Percentiles rank a stretch among this genome's conserved stretches.
Conservation (phyloP, 53 echinoderm and acorn worm species). For the Astropecten irregularis region DNA sequence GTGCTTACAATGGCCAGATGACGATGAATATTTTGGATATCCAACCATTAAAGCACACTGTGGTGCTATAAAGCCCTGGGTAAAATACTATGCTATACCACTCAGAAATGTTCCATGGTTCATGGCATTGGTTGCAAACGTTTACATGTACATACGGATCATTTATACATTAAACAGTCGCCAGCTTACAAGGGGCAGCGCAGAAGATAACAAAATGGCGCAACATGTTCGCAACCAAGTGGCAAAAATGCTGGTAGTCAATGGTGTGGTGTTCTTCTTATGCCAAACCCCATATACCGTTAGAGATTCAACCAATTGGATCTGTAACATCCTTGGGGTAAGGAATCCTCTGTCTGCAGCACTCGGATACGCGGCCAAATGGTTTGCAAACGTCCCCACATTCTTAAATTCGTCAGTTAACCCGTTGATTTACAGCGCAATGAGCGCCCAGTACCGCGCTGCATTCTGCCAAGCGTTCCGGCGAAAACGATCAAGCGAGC, state of each 20-base stretch:
- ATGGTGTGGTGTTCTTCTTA: conserved; percentile 18
- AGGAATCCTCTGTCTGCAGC: not conserved
- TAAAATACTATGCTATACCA: conserved; percentile 9
- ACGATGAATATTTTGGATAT: not conserved
- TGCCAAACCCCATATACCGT: conserved; percentile 16
- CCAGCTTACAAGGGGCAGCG: not conserved
- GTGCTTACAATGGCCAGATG: conserved; percentile 23
- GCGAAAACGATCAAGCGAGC: not conserved
- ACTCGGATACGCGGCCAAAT: not conserved
- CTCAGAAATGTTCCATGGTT: not conserved
- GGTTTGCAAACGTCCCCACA: not conserved
- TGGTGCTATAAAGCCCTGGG: not conserved
- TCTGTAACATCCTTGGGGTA: not conserved
- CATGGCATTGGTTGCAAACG: not conserved
- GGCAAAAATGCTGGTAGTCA: conserved; percentile 32
- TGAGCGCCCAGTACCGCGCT: conserved; percentile 25
- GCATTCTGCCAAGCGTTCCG: conserved; percentile 13
- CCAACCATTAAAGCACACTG: not conserved
- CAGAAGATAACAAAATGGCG: not conserved
- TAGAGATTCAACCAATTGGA: not conserved
- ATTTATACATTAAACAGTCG: not conserved
- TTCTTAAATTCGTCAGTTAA: not conserved
- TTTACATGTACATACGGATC: conserved; percentile 4
- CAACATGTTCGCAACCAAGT: conserved; percentile 13
- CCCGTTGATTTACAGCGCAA: conserved; percentile 26